phyloP scores from a whole-genome alignment of 2,797 vertebrate species.

The Decapterus maruadsi region DNA sequence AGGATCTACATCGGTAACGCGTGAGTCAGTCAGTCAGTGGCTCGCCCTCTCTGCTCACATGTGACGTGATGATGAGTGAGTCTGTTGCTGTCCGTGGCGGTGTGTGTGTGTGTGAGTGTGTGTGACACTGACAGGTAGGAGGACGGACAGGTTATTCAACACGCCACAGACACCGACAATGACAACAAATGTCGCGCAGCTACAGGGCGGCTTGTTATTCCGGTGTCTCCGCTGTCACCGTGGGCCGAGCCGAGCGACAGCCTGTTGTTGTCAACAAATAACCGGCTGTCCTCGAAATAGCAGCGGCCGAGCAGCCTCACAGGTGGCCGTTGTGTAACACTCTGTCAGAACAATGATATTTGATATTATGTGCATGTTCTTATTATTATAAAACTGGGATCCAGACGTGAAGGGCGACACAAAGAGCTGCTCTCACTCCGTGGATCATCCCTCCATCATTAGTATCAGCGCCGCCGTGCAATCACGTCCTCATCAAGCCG shows the following conservation, averaged over 20 bases:
- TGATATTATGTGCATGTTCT: not conserved
- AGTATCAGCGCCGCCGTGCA: slow-evolving; percentile 39
- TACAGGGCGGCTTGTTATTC: slow-evolving; percentile 35
- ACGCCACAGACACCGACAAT: slow-evolving; percentile 30
- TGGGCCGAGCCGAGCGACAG: slow-evolving; percentile 44
- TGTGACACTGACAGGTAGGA: slow-evolving; percentile 36
- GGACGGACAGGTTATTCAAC: slow-evolving; percentile 9
- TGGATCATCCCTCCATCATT: slow-evolving; percentile 40
- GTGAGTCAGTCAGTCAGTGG: slow-evolving; percentile 89
- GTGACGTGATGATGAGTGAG: too few relatives aligned
- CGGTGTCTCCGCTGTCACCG: slow-evolving; percentile 28
- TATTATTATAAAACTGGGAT: not conserved
- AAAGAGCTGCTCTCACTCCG: slow-evolving; percentile 5
- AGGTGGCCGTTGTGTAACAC: slow-evolving; percentile 28
- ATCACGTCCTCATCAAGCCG: slow-evolving; percentile 51
- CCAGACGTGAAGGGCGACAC: slow-evolving; percentile 8
- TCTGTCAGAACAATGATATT: too few relatives aligned
- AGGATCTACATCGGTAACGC: slow-evolving; percentile 96
- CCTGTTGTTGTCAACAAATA: slow-evolving; percentile 70
- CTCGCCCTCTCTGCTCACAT: too few relatives aligned
- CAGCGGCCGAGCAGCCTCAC: slow-evolving; percentile 2
- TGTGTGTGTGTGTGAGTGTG: not conserved
- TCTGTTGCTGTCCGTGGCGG: not conserved
- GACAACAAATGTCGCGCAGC: slow-evolving; percentile 62
- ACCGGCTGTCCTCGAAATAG: slow-evolving; percentile 17